Conservation (phyloP, 2,797 vertebrate species). For the Sylvilagus floridanus region DNA sequence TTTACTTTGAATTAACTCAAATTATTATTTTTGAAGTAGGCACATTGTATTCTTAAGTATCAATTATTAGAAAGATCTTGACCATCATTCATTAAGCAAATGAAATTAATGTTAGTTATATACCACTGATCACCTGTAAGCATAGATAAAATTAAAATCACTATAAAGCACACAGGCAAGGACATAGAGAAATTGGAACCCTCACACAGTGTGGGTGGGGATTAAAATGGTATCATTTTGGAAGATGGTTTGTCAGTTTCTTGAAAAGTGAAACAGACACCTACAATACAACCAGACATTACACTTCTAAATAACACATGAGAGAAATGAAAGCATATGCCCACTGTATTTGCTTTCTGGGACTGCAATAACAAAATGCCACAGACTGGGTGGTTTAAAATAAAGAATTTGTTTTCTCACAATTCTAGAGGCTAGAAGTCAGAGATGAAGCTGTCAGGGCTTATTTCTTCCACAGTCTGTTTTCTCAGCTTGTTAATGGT, state of each 20-base stretch:
- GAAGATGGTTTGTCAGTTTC: background rate
- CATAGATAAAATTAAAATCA: background rate
- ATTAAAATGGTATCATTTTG: background rate
- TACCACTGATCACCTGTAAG: background rate
- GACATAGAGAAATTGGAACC: background rate
- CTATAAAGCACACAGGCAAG: background rate
- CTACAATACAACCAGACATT: background rate
- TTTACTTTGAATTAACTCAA: background rate
- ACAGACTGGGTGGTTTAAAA: background rate
- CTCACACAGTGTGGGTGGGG: fast-evolving
- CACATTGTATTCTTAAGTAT: background rate
- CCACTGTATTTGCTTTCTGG: background rate
- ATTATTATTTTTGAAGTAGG: background rate
- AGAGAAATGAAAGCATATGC: background rate
- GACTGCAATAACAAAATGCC: background rate
- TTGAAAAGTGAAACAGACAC: background rate
- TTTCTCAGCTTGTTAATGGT: background rate
- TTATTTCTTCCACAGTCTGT: background rate
- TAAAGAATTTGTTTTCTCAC: background rate
- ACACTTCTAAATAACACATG: background rate
- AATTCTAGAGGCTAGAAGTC: background rate
- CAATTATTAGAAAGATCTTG: background rate
- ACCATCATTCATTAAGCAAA: background rate
- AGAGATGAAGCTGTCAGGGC: background rate
- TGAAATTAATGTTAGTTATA: slow-evolving; percentile 22